phyloP scores from a whole-genome alignment of 2,888 invertebrate genomes.

The Horisme vitalbata region DNA sequence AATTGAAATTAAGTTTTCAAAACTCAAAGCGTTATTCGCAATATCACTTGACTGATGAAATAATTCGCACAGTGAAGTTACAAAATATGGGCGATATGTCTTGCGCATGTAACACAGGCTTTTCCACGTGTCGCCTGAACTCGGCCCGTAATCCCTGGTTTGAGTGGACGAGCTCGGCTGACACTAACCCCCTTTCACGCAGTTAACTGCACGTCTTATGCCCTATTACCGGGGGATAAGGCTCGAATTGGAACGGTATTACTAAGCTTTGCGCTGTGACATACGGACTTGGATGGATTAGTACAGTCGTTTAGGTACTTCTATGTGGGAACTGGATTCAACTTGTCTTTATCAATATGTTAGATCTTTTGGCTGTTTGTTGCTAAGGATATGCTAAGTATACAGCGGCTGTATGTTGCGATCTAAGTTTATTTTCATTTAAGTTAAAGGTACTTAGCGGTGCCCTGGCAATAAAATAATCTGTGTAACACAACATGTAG shows the following conservation, averaged over 20 bases:
- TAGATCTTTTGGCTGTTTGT: not conserved
- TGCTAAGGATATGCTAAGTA: no score
- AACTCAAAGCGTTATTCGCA: no score
- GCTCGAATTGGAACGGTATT: constrained; percentile 6
- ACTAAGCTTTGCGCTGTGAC: constrained; percentile 12
- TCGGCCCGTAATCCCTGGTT: constrained; percentile 17
- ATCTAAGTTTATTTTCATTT: no score
- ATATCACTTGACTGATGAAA: no score
- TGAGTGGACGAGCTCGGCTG: constrained; percentile 15
- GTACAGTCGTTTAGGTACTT: constrained; percentile 7
- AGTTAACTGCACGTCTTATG: constrained; percentile 5
- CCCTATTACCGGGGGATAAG: constrained; percentile 15
- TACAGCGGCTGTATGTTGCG: no score
- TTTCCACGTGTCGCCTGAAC: constrained; percentile 14
- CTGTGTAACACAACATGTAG: no score
- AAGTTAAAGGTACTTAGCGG: no score
- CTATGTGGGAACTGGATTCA: not conserved
- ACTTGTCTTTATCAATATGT: constrained; percentile 6
- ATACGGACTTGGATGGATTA: constrained; percentile 18
- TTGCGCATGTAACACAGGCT: constrained; percentile 7
- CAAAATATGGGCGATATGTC: not conserved
- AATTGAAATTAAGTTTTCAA: no score
- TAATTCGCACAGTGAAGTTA: no score
- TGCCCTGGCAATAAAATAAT: no score
- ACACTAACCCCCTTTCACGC: constrained; percentile 16